phyloP scores from a whole-genome alignment of 2,113 vertebrate species.

The Illadopsis cleaveri region DNA sequence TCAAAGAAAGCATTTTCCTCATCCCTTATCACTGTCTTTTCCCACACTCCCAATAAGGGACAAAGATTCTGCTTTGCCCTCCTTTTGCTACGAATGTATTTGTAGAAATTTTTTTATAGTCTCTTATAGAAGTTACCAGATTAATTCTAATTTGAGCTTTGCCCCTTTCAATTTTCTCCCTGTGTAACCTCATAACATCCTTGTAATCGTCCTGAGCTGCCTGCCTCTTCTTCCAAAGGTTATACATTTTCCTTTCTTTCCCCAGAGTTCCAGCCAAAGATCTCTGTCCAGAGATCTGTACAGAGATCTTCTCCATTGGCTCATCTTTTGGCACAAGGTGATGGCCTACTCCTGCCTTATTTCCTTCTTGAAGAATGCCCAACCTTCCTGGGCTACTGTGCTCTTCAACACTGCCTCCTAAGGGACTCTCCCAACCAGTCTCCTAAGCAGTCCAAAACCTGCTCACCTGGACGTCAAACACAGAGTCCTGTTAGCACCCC shows the following conservation, averaged over 20 bases:
- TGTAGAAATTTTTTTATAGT: neutral
- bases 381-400: neutral
- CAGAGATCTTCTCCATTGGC: neutral
- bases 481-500: neutral
- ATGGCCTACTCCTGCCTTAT: neutral
- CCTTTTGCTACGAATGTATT: neutral
- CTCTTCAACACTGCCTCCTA: neutral
- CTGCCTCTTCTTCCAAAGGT: rapidly evolving
- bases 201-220: neutral
- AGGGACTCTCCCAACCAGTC: neutral
- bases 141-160: neutral
- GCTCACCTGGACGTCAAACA: neutral
- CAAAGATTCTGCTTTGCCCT: neutral
- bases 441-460: neutral
- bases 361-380: neutral
- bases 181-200: neutral
- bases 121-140: neutral
- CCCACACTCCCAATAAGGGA: neutral
- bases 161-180: neutral
- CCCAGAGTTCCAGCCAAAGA: neutral
- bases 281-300: neutral
- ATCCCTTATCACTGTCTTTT: neutral
- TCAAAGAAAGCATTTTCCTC: neutral
- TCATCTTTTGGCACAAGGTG: neutral
- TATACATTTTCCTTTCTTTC: neutral